phyloP scores from a whole-genome alignment of 1,140 invertebrate species.

The Pogonus chalceus region DNA sequence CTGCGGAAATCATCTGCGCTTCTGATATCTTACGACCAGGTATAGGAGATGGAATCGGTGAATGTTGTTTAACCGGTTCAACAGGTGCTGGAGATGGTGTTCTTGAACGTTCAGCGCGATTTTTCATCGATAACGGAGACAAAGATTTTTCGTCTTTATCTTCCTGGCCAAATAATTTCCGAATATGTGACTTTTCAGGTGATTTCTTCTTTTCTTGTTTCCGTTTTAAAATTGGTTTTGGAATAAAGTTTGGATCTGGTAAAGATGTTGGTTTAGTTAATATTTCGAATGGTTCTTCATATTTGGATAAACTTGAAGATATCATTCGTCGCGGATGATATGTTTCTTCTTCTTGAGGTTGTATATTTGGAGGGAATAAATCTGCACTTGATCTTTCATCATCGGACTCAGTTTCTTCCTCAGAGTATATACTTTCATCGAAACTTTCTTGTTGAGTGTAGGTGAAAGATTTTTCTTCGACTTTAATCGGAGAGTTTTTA shows the following conservation, averaged over 20 bases:
- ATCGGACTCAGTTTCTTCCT: constrained; percentile 22
- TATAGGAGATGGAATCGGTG: background rate
- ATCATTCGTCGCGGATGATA: constrained; percentile 49
- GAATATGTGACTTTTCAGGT: constrained; percentile 13
- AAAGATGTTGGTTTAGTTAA: constrained; percentile 44
- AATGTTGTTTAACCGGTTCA: background rate
- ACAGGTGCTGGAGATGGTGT: background rate
- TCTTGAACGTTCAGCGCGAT: background rate
- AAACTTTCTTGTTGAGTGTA: constrained; percentile 22
- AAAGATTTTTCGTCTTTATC: background rate
- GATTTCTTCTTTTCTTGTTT: constrained; percentile 28
- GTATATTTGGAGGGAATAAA: constrained; percentile 36
- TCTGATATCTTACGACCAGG: background rate
- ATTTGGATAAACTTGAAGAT: constrained; percentile 28
- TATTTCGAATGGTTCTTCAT: constrained; percentile 44
- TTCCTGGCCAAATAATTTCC: constrained; percentile 5
- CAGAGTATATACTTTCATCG: constrained; percentile 26
- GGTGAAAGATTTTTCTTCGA: constrained; percentile 20
- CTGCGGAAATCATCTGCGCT: constrained; percentile 16
- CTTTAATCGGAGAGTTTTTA: constrained; percentile 18
- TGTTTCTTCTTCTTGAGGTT: constrained; percentile 50
- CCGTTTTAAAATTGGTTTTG: constrained; percentile 68
- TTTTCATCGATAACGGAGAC: background rate
- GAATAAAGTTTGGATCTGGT: constrained; percentile 52
- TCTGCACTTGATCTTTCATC: constrained; percentile 36